phyloP scores from a whole-genome alignment of 2,888 invertebrate species.

The Portevinia maculata region DNA sequence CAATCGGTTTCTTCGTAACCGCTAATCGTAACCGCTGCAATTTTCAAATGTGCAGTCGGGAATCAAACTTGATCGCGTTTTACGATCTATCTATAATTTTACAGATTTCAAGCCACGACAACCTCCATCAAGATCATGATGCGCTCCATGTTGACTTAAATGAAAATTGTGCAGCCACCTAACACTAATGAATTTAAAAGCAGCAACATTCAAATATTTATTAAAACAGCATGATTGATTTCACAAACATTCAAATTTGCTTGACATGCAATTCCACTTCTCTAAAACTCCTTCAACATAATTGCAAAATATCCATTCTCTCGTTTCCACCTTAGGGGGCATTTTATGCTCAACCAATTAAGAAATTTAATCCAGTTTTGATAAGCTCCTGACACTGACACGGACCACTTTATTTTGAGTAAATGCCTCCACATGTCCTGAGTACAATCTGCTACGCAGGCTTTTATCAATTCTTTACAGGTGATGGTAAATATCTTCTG shows the following conservation, averaged over 20 bases:
- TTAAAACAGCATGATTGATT: conserved; percentile 11
- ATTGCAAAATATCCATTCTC: conserved; percentile 32
- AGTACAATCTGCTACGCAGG: not conserved
- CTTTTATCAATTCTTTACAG: not conserved
- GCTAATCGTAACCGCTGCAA: no score
- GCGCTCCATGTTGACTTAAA: not conserved
- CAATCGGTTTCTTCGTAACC: no score
- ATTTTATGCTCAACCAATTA: conserved; percentile 38
- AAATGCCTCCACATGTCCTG: conserved; percentile 15
- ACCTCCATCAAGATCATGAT: not conserved
- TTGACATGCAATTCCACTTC: conserved; percentile 14
- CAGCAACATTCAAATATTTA: conserved; percentile 12
- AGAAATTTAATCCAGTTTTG: conserved; percentile 35
- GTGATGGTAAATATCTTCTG: conserved; percentile 4
- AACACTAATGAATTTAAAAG: conserved; percentile 7
- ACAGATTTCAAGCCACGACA: not conserved
- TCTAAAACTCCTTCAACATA: no score
- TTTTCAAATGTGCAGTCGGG: no score
- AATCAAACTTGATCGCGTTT: not conserved
- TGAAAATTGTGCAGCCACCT: not conserved
- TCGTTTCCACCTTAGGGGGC: not conserved
- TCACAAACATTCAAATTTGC: conserved; percentile 22
- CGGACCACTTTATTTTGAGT: conserved; percentile 29
- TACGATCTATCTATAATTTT: not conserved
- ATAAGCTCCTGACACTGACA: conserved; percentile 40